Evolutionary conservation across 2,888 invertebrate species (phyloP), one percentile per base, ranked within the genome.

Genomic region (Buathra laborator): DNA sequence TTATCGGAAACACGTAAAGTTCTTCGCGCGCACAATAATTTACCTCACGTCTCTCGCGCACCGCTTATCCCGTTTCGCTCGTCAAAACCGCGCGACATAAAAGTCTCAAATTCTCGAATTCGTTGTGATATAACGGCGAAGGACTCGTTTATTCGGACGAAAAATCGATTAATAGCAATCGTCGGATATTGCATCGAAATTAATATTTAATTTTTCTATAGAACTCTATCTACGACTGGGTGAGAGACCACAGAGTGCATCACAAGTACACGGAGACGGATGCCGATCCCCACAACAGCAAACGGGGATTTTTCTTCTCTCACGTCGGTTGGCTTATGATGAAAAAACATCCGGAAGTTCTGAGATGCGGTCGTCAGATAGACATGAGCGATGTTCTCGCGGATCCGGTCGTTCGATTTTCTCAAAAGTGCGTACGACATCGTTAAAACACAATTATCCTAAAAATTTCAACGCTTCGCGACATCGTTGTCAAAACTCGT

Each of bases 301-400:
- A 95, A 78, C 95, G 97, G 9, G 98, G 98, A 0, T 98, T 99
- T 94, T 98, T 98, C 94, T 99, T 98, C 94, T 95, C 98, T 0
- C 99, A 99, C 92, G 96, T 98, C 44, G 99, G 99, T 32, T 99
- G 99, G 99, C 95, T 99, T 43, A 96, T 97, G 96, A 96, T 97
- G 96, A 96, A 96, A 89, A 98, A 99, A 93, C 98, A 98, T 93
- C 98, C 98, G 0, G 97, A 97, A 80, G 98, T 99, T 0, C 93
- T 97, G 67, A 94, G 94, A 29, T 96, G 96, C 89, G 98, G 98
- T 44, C 95, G 95, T 76, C 95, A 96, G 88, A 94, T 98, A 14
- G 97, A 98, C 91, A 96, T 98, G 95, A 96, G 95, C 46, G 99
- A 99, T 92, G 95, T 99, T 32, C 87, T 94, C 32, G 94, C 94